Evolutionary conservation across 2,113 vertebrate species (phyloP).

Genomic region (Cavia aperea): DNA sequence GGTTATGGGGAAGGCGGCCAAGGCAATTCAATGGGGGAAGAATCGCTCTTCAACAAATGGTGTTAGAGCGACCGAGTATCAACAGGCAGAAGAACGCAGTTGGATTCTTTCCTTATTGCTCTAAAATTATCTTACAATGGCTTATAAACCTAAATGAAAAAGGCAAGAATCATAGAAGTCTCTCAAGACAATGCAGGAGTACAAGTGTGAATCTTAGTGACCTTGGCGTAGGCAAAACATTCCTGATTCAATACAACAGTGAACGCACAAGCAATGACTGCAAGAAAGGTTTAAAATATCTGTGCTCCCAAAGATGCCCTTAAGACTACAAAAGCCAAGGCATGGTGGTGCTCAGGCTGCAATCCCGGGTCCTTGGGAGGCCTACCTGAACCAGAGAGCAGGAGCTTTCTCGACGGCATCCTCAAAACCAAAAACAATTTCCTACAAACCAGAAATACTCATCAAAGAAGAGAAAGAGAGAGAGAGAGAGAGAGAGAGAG

Average conservation of each 20-base stretch:
- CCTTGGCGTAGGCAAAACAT: neutral
- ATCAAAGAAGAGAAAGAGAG: neutral
- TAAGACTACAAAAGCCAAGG: neutral
- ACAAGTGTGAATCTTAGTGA: neutral
- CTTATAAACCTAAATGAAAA: neutral
- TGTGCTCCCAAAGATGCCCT: neutral
- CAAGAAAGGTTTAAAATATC: neutral
- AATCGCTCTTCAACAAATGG: constrained; percentile 42
- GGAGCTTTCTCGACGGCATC: neutral
- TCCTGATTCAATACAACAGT: neutral
- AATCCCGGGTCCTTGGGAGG: neutral
- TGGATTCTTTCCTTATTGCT: neutral
- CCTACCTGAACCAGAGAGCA: neutral
- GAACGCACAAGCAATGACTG: neutral
- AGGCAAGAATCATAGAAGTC: neutral
- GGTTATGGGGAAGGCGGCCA: neutral
- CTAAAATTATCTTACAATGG: neutral
- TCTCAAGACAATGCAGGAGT: neutral
- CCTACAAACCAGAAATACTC: neutral
- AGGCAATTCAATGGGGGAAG: neutral
- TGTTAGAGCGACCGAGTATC: neutral
- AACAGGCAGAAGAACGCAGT: neutral
- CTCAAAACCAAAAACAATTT: neutral
- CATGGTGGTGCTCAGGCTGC: neutral
- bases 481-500: no score